Base-by-base conservation (phyloP, 2,888 invertebrate species). In the Tinea semifulvella region DNA sequence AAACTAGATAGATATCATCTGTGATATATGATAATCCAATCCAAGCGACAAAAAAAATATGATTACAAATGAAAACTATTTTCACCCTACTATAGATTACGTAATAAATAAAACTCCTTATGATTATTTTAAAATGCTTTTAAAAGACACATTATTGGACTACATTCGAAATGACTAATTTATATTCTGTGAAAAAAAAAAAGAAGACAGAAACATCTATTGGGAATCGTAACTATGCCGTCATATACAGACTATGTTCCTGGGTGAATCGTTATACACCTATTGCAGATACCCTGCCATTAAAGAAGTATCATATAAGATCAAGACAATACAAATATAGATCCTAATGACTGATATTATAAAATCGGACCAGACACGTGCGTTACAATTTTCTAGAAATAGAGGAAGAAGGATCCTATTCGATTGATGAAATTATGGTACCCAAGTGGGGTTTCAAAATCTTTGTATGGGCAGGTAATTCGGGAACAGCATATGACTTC, bases 371-470 rank as follows among this genome's bases (percentile, higher is more conserved):
- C 38, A 17, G 38, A 17, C 38, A 38, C 16, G 7, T 38, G 18
- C 38, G 38, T 17, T 17, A 39, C 18, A 47, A 47, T 20, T 40
- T 35, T 18, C 18, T 46, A 8, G 40, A 38, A n/a, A 27, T 50
- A 18, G 47, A 50, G 45, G 48, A 48, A 43, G 49, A 50, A 26
- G 13, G 43, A 7, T 46, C 45, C 2, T 50, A 49, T 14, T 45
- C 45, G 4, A 35, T 50, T 3, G 47, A 49, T 20, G 49, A 50
- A 14, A 51, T 49, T 48, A 49, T 49, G 38, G 48, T 51, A 27
- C 48, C 48, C 46, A 47, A 49, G 31, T 46, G 48, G 49, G 48
- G 46, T 1, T 50, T 50, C 20, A 48, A 49, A 40, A 46, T 47
- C 39, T 36, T 48, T n/a, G 49, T 50, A 16, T 31, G 50, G 11